Evolutionary conservation across 2,113 vertebrate species (phyloP), one percentile per base, ranked within the genome.

Genomic region (Actenoides lindsayi): DNA sequence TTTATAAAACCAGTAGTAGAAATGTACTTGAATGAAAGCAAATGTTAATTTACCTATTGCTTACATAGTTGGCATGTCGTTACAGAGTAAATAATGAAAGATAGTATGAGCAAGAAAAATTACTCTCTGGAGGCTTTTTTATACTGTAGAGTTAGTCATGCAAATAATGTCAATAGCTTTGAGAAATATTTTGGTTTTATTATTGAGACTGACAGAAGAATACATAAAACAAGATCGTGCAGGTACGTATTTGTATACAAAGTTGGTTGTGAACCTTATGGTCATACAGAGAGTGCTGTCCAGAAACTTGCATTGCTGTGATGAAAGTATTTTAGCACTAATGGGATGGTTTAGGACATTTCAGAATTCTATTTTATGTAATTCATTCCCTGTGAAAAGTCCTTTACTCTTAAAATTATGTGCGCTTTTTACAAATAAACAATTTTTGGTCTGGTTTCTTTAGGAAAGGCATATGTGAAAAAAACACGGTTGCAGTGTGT

Each of bases 401-500:
- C 35, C 5, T 35, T 83, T 91, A 8, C 18, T 76, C 41, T 77
- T 83, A 59, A 79, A 23, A 6, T 63, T 57, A 65, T 67, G 27
- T 5, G 4, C 56, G 30, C 10, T 83, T 82, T 92, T 62, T 78
- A 35, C 19, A 73, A 84, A 48, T 41, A 39, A 60, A 50, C 5
- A 21, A 10, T 23, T 63, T 91, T 89, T 78, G 50, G 9, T 24
- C 50, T 57, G 41, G 5, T 71, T 93, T 71, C 46, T 82, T 78
- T 54, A 51, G 28, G 56, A 75, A 42, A 42, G 33, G n/a, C 6
- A 0, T 57, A 12, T 50, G 18, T n/a, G 21, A 63, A 60, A 85
- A 90, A 65, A 17, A 0, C 10, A 16, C 0, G 2, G 3, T 56
- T 91, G 33, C 33, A 12, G 41, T 2, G 2, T 42, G 9, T 83